Base-by-base conservation (phyloP, 2,113 vertebrate genomes). In the Clupea harengus region DNA sequence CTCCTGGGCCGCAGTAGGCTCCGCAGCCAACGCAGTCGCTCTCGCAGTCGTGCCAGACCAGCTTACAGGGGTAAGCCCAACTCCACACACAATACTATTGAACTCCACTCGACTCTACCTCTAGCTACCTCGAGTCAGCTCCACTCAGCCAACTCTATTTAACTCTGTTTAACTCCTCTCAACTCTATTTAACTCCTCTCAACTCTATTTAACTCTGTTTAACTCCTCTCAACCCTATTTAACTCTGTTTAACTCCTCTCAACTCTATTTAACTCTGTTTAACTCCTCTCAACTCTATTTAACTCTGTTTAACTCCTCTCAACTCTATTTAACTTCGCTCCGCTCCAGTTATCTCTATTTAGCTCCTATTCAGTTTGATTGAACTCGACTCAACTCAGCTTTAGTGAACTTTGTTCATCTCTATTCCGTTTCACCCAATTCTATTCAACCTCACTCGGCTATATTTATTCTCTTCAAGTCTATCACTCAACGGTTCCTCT, bases 11-110 rank as follows among this genome's bases (percentile, higher is more conserved):
- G 95, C 90, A 95, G 95, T 47, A 94, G 95, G 86, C 93, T 96
- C 45, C 96, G 96, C 94, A 93, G 96, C 89, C 95, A 96, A 91
- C 94, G 95, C 9, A 97, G 95, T 92, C 85, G 95, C 85, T 96
- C 96, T 84, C 94, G 95, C 87, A 95, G 95, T 91, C 93, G 94
- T 89, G 91, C 87, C 89, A 91, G 95, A 93, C 94, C 94, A n/a
- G 89, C 95, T 6, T 67, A 67, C 50, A 46, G 67, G 25, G 25
- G 50, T 85, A 82, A 81, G 64, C 25, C 64, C n/a, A 4, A 32
- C 18, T 22, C 22, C 6, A 25, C 60, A 22, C 57, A 22, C 57
- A 25, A 32, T 25, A 32, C 64, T 72, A n/a, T 5, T 39, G 1
- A 39, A n/a, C 57, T 60, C 22, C 25, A 1, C 3, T 72, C 25